phyloP scores from a whole-genome alignment of 2,888 invertebrate species.

The Drosophila quasianomalipes region DNA sequence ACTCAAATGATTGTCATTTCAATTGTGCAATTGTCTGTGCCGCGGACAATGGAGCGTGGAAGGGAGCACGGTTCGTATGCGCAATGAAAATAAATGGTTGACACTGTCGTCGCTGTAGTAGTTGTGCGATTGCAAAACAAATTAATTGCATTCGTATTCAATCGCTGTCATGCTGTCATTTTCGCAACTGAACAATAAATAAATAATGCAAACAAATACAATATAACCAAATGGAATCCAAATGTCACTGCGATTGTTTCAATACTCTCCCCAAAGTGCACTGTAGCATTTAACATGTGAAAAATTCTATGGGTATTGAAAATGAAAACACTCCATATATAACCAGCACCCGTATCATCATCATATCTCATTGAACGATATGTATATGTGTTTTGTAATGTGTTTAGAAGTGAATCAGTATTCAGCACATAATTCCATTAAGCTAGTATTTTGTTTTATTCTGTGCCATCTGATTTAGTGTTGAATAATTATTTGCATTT shows the following conservation, averaged over 20 bases:
- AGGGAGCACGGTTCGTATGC: constrained; percentile 6
- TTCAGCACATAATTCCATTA: background rate
- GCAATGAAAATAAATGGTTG: constrained; percentile 19
- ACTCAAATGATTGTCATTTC: constrained; percentile 23
- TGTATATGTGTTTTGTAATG: background rate
- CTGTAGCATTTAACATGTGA: background rate
- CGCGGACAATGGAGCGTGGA: background rate
- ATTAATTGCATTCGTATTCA: constrained; percentile 45
- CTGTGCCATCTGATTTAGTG: background rate
- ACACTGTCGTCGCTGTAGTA: background rate
- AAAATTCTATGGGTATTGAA: background rate
- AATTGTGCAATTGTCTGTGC: constrained; percentile 14
- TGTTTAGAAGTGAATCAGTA: background rate
- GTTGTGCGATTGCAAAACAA: constrained; percentile 21
- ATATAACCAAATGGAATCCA: background rate
- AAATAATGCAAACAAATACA: constrained; percentile 5
- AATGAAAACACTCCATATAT: background rate
- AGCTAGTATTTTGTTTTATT: background rate
- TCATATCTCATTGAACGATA: background rate
- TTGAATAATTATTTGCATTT: constrained; percentile 8
- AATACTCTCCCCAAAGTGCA: background rate
- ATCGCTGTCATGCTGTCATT: background rate
- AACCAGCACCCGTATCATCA: background rate
- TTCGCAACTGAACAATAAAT: constrained; percentile 13
- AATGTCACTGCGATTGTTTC: background rate